Evolutionary conservation across 2,888 invertebrate species (phyloP), one percentile per base, ranked within the genome.

Genomic region (Belgica antarctica): DNA sequence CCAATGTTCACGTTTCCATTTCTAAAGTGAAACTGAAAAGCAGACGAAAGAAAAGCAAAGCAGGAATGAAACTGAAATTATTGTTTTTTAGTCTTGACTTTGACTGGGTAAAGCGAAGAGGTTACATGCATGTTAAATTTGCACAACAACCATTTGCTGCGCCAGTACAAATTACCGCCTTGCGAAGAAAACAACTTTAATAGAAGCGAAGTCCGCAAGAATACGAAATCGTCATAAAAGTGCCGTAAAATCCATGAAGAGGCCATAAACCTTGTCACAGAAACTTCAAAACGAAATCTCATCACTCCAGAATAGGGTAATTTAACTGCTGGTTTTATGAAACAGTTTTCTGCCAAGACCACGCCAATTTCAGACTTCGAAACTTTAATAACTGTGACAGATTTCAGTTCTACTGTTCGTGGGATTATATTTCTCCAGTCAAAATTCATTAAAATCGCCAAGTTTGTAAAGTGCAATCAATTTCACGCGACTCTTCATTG

Each of bases 21-120:
- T 31, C 8, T 3, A 62, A 62, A 62, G 36, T 28, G 61, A 61
- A 61, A 61, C 31, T 28, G 62, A 62, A 62, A 52, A 22, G 52
- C 22, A 52, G 52, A 52, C 52, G 52, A 52, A 8, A 52, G 52
- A 52, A 22, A 22, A 52, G 52, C 22, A n/a, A 41, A 41, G 15
- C 15, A 15, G 15, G 15, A 52, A 52, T 22, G 52, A 52, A 52
- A 41, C 27, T 27, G 61, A 27, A 27, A 61, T 61, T 61, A 27
- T 61, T 27, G 28, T 61, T 61, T 61, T 61, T 28, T 27, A 28
- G 25, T 17, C 28, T 61, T 61, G 61, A 28, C 61, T 27, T 61
- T 52, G 52, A 17, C 52, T 52, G 22, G 2, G 19, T 3, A 52
- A 22, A 52, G 52, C 52, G 19, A 3, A 52, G 52, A 52, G 52